Conservation (phyloP, 1,140 invertebrate genomes). For the Drusus annulatus region DNA sequence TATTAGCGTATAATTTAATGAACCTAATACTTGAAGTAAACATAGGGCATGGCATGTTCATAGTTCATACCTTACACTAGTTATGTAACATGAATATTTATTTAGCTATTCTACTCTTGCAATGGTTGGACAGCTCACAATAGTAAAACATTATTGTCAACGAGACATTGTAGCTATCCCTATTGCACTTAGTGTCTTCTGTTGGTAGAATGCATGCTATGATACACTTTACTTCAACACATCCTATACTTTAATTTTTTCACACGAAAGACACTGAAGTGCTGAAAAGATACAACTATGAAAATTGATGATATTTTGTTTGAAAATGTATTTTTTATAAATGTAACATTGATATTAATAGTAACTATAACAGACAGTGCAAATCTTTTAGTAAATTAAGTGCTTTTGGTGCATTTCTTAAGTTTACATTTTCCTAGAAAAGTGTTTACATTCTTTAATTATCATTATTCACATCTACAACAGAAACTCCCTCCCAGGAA, state of each 20-base stretch:
- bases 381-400: slow-evolving; percentile 46
- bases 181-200: slow-evolving; percentile 18
- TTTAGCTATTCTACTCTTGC: slow-evolving; percentile 46
- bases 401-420: slow-evolving; percentile 55
- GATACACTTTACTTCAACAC: no score
- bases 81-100: slow-evolving; percentile 24
- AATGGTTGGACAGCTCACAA: slow-evolving; percentile 56
- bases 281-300: slow-evolving; percentile 3
- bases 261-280: neutral
- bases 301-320: neutral
- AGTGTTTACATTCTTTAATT: slow-evolving; percentile 25
- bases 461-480: slow-evolving; percentile 34
- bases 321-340: slow-evolving; percentile 7
- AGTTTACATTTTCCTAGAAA: slow-evolving; percentile 51
- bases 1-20: slow-evolving; percentile 26
- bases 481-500: slow-evolving; percentile 4
- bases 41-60: neutral
- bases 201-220: neutral
- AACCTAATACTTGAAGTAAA: slow-evolving; percentile 40
- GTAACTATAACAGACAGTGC: slow-evolving; percentile 48
- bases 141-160: slow-evolving; percentile 55
- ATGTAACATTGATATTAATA: slow-evolving; percentile 22
- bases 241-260: no score
- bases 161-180: slow-evolving; percentile 49
- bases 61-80: slow-evolving; percentile 22